These are phyloP conservation scores for Gulo gulo DNA, from an alignment of 2,113 vertebrate species.

Conservation along the genomic window DNA sequence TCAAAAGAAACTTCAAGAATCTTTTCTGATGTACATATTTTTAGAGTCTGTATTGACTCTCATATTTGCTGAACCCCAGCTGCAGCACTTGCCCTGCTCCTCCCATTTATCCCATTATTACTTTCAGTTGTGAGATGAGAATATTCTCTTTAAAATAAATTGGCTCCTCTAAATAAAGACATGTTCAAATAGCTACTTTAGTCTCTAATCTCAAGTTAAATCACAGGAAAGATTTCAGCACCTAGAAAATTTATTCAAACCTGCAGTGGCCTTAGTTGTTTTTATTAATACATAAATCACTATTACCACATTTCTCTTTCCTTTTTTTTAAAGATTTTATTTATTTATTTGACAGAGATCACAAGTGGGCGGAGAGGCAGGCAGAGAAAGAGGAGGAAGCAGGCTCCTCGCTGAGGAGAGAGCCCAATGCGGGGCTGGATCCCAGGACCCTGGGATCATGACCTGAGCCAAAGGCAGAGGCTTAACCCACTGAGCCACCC, in stretches of 20 bases:
- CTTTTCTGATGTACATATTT: not conserved
- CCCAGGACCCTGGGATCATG: too few relatives aligned
- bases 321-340: too few relatives aligned
- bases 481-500: too few relatives aligned
- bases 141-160: not conserved
- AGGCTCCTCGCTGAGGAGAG: too few relatives aligned
- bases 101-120: not conserved
- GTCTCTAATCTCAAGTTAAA: conserved; percentile 37
- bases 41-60: not conserved
- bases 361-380: too few relatives aligned
- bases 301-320: not conserved
- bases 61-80: not conserved
- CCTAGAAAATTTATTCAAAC: not conserved
- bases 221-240: conserved; percentile 21
- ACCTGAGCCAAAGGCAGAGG: too few relatives aligned
- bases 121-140: conserved; percentile 47
- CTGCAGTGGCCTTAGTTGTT: not conserved
- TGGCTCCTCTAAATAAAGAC: not conserved
- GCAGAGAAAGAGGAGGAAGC: too few relatives aligned
- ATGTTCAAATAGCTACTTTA: not conserved
- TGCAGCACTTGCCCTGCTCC: not conserved
- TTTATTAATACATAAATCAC: conserved; percentile 34
- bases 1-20: conserved; percentile 1
- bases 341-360: too few relatives aligned
- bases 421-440: too few relatives aligned